These are phyloP conservation scores for Watsonalla cultraria DNA, from an alignment of 2,888 invertebrate genomes.

Conservation along the genomic window DNA sequence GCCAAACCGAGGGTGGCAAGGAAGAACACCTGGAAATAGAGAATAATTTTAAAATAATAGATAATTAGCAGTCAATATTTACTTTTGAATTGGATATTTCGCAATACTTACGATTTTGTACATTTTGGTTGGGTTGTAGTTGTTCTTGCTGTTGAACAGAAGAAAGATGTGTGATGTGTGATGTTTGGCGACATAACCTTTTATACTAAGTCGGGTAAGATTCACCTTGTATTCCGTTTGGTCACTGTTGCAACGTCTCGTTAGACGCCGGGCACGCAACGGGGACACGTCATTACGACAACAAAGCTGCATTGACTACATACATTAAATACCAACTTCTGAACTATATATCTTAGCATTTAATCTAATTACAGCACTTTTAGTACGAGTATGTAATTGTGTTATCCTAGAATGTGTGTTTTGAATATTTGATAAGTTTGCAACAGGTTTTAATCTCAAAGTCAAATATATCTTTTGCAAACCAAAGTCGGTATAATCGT, in stretches of 20 bases:
- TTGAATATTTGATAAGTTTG: no score
- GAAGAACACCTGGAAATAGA: conserved; percentile 50
- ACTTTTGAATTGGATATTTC: background rate
- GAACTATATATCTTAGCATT: conserved; percentile 20
- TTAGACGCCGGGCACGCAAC: conserved; percentile 64
- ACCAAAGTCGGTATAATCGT: no score
- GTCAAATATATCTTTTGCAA: no score
- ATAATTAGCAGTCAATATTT: background rate
- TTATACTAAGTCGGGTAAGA: conserved; percentile 64
- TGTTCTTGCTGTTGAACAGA: conserved; percentile 47
- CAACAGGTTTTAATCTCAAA: no score
- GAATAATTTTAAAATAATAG: background rate
- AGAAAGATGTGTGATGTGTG: conserved; percentile 57
- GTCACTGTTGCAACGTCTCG: conserved; percentile 54
- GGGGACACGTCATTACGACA: conserved; percentile 57
- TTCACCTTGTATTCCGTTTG: conserved; percentile 72
- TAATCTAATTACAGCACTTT: conserved; percentile 12
- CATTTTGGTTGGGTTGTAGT: conserved; percentile 49
- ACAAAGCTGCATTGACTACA: conserved; percentile 40
- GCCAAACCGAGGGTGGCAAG: conserved; percentile 53
- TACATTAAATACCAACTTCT: conserved; percentile 36
- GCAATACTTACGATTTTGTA: conserved; percentile 55
- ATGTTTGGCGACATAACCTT: conserved; percentile 60
- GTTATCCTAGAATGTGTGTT: background rate
- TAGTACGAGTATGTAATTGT: background rate